Percentiles rank a stretch among this genome's conserved stretches.
These are phyloP conservation scores for Spilarctia lutea DNA, from an alignment of 2,888 invertebrate species.

Conservation along the genomic window DNA sequence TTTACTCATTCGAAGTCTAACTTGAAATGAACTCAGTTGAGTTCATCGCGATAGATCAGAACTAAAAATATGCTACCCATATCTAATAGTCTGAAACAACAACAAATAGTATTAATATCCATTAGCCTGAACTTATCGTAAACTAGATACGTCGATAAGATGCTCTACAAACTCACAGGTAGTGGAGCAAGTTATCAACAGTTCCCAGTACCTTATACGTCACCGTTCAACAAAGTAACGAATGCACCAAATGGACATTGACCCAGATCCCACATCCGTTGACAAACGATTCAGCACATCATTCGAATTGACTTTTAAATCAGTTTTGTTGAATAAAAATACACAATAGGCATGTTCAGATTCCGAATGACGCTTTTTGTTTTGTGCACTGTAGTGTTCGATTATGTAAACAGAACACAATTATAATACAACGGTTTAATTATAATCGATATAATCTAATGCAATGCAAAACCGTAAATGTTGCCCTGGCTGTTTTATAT, in stretches of 20 bases:
- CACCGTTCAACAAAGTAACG: conserved; percentile 39
- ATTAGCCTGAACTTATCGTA: background rate
- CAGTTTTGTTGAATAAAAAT: conserved; percentile 69
- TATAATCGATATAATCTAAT: background rate
- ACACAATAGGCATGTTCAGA: conserved; percentile 48
- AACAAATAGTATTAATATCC: background rate
- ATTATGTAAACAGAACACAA: conserved; percentile 37
- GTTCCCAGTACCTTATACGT: conserved; percentile 31
- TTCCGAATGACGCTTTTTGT: conserved; percentile 47
- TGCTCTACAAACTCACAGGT: conserved; percentile 35
- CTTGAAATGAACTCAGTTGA: background rate
- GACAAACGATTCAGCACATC: conserved; percentile 72
- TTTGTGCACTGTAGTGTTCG: conserved; percentile 33
- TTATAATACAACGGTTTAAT: conserved; percentile 18
- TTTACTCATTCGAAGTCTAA: background rate
- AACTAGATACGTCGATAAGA: conserved; percentile 33
- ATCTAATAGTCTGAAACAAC: background rate
- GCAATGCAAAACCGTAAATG: conserved; percentile 8
- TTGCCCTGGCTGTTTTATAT: background rate
- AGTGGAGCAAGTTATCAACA: conserved; percentile 30
- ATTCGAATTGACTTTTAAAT: conserved; percentile 76
- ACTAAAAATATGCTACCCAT: background rate
- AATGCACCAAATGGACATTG: conserved; percentile 71
- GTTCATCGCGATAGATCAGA: background rate
- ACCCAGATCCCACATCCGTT: conserved; percentile 72